Evolutionary conservation across 1,140 invertebrate species (phyloP).

Genomic region (Nebria ingens): DNA sequence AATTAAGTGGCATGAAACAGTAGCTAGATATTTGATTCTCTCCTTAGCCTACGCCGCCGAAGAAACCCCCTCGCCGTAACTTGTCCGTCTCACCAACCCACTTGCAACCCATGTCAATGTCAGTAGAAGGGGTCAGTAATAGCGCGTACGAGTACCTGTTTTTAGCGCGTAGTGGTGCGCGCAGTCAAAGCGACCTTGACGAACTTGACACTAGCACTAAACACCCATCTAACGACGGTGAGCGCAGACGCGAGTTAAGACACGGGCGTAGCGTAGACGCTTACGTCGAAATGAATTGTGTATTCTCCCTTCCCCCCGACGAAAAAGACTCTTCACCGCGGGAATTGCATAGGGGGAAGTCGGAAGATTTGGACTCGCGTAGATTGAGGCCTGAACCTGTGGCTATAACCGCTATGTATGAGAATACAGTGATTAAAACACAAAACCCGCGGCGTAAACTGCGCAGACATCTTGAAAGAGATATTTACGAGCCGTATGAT

Average conservation of each 20-base stretch:
- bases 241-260: constrained; percentile 44
- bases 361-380: constrained; percentile 40
- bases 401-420: constrained; percentile 60
- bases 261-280: constrained; percentile 63
- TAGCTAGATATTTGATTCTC: too few relatives aligned
- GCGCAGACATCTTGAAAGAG: constrained; percentile 43
- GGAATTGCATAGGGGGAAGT: constrained; percentile 36
- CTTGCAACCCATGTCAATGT: constrained; percentile 43
- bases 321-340: constrained; percentile 25
- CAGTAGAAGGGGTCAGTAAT: constrained; percentile 43
- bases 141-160: constrained; percentile 49
- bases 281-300: constrained; percentile 59
- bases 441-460: constrained; percentile 62
- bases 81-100: constrained; percentile 74
- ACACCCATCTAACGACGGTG: constrained; percentile 15
- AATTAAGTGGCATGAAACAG: too few relatives aligned
- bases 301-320: constrained; percentile 40
- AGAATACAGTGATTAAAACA: constrained; percentile 58
- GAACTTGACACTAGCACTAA: constrained; percentile 39
- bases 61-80: constrained; percentile 77
- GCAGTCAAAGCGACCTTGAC: constrained; percentile 57
- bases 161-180: constrained; percentile 39
- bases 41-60: constrained; percentile 68
- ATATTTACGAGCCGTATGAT: constrained; percentile 49
- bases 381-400: constrained; percentile 47